Evolutionary conservation across 2,888 invertebrate species (phyloP).

Genomic region (Tuberolachnus salignus): DNA sequence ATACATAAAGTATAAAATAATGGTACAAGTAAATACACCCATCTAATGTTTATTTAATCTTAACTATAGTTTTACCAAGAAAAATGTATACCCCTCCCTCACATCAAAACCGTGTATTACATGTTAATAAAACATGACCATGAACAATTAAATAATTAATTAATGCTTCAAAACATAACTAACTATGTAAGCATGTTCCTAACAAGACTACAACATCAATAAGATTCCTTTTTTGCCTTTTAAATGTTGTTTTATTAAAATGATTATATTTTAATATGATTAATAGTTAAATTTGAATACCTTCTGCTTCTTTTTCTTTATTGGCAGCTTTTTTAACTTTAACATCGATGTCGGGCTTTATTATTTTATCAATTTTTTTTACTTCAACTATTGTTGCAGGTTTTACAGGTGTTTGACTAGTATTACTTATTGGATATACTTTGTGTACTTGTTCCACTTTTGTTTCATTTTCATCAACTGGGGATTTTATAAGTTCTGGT

Average conservation of each 20-base stretch:
- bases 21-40: too few species aligned
- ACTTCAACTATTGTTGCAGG: background rate
- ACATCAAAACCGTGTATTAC: too few species aligned
- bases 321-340: background rate
- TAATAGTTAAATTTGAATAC: conserved; percentile 11
- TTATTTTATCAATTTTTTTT: conserved; percentile 18
- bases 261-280: background rate
- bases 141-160: too few species aligned
- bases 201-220: too few species aligned
- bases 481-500: conserved; percentile 64
- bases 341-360: background rate
- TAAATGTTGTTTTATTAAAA: background rate
- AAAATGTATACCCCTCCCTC: too few species aligned
- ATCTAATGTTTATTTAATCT: too few species aligned
- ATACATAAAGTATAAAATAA: too few species aligned
- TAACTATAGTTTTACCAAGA: too few species aligned
- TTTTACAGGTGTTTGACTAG: background rate
- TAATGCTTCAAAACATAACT: too few species aligned
- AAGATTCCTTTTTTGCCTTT: too few species aligned
- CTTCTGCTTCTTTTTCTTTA: conserved; percentile 37
- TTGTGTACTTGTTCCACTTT: background rate
- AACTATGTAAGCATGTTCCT: too few species aligned
- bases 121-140: too few species aligned
- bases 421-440: background rate
- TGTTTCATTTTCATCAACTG: conserved; percentile 16